Evolutionary conservation across 2,113 vertebrate genomes (phyloP).

Genomic region (Progne subis): DNA sequence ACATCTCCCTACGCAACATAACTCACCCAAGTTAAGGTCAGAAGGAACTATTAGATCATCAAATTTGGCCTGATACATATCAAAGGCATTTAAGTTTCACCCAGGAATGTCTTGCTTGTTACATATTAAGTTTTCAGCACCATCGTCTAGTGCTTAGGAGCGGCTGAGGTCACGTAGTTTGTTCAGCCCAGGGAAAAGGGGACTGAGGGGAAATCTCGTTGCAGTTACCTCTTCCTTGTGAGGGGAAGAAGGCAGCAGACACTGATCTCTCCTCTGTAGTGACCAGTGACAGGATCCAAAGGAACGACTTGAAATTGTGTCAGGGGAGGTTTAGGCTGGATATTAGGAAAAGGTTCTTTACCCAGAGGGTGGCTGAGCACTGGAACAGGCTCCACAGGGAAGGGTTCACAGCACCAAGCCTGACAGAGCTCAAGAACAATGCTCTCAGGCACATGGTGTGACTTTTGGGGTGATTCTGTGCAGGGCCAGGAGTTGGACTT

Average conservation of each 20-base stretch:
- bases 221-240: not conserved
- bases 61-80: not conserved
- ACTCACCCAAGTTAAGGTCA: not conserved
- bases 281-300: not conserved
- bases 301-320: not conserved
- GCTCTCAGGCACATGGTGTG: not conserved
- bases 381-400: not conserved
- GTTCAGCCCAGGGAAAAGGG: not conserved
- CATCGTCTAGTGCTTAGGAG: not conserved
- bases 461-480: not conserved
- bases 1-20: not conserved
- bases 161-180: not conserved
- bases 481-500: not conserved
- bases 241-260: not conserved
- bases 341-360: not conserved
- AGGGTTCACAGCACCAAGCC: not conserved
- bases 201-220: not conserved
- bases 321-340: not conserved
- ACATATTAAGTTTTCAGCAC: constrained; percentile 2
- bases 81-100: constrained; percentile 11
- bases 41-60: not conserved
- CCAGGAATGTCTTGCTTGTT: constrained; percentile 14
- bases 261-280: not conserved
- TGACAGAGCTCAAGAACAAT: not conserved
- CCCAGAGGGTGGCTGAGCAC: accelerated